phyloP scores from a whole-genome alignment of 2,797 vertebrate species.

The Geotrypetes seraphini region DNA sequence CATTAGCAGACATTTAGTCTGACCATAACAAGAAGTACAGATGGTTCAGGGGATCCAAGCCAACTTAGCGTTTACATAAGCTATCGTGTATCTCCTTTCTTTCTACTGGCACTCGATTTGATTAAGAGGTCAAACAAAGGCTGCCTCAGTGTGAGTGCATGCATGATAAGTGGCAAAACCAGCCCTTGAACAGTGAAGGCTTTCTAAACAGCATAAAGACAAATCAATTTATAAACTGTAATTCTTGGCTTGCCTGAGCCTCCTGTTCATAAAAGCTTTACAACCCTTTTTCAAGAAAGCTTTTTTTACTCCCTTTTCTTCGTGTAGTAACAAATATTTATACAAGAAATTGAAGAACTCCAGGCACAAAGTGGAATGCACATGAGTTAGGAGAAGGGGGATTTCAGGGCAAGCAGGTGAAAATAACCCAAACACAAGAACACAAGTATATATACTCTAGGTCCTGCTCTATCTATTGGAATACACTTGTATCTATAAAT shows the following conservation, averaged over 20 bases:
- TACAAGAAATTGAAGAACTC: slow-evolving; percentile 1
- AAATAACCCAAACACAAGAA: too few relatives aligned
- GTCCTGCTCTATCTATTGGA: too few relatives aligned
- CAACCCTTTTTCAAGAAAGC: slow-evolving; percentile 4
- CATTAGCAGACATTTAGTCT: slow-evolving; percentile 50
- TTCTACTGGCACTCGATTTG: slow-evolving; percentile 36
- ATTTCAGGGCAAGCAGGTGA: background rate
- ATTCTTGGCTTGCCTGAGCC: slow-evolving; percentile 21
- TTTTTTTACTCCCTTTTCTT: slow-evolving; percentile 1
- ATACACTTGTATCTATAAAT: too few relatives aligned
- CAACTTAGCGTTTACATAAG: slow-evolving; percentile 45
- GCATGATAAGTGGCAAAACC: slow-evolving; percentile 40
- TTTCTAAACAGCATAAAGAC: slow-evolving; percentile 35
- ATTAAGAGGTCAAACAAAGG: slow-evolving; percentile 61
- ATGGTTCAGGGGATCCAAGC: slow-evolving; percentile 48
- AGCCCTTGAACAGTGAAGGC: slow-evolving; percentile 31
- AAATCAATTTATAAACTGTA: slow-evolving; percentile 40
- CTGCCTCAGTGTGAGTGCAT: slow-evolving; percentile 23
- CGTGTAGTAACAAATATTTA: slow-evolving; percentile 5
- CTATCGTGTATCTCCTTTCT: slow-evolving; percentile 31
- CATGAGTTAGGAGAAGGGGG: background rate
- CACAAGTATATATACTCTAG: too few relatives aligned
- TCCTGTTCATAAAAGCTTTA: slow-evolving; percentile 20
- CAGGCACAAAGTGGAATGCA: background rate
- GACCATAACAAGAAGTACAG: slow-evolving; percentile 42